Conservation (phyloP, 1,140 invertebrate species). For the Aphelenchoides fujianensis region DNA sequence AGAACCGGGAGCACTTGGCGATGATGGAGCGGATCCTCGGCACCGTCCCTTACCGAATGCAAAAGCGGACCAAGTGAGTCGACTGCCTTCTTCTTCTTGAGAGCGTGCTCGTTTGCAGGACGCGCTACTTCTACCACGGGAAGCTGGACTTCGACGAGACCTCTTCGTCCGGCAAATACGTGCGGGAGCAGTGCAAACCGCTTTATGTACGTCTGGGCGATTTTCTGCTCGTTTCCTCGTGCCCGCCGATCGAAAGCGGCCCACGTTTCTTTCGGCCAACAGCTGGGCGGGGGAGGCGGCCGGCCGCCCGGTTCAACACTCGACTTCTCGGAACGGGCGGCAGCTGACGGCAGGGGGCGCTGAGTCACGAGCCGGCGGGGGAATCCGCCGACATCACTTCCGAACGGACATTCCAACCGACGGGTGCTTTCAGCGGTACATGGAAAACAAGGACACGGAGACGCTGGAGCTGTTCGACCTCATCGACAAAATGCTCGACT, state of each 20-base stretch:
- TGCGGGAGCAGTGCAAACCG: slow-evolving; percentile 95
- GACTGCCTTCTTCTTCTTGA: slow-evolving; percentile 14
- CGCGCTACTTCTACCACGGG: slow-evolving; percentile 75
- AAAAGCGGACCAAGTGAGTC: slow-evolving; percentile 76
- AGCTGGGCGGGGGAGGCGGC: not conserved
- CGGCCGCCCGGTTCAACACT: no score
- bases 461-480: slow-evolving; percentile 88
- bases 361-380: not conserved
- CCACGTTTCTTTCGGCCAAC: slow-evolving; percentile 9
- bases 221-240: no score
- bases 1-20: slow-evolving; percentile 96
- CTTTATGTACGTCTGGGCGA: slow-evolving; percentile 73
- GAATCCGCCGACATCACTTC: no score
- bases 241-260: no score
- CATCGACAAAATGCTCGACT: slow-evolving; percentile 90
- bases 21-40: slow-evolving; percentile 99
- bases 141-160: slow-evolving; percentile 91
- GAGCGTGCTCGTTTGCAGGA: slow-evolving; percentile 69
- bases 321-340: not conserved
- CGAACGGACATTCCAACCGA: not conserved
- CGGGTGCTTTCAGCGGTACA: slow-evolving; percentile 74
- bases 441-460: slow-evolving; percentile 80
- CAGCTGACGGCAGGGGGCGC: not conserved
- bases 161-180: slow-evolving; percentile 87
- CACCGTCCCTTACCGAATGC: slow-evolving; percentile 89